Base-by-base conservation (phyloP, 2,113 vertebrate species). In the Nymphicus hollandicus region DNA sequence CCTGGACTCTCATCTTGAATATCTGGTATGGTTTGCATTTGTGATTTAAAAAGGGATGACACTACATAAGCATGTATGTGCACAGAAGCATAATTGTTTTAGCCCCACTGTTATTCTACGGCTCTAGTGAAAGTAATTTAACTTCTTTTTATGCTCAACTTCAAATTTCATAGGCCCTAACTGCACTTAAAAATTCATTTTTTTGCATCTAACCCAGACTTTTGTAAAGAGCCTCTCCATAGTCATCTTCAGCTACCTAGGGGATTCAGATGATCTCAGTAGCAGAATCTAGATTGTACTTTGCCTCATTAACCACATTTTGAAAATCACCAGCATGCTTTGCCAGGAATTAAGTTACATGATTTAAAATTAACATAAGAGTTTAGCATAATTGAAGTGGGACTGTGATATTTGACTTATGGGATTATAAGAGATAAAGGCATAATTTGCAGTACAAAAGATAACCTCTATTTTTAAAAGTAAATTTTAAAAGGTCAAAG, bases 301-400 rank as follows among this genome's bases (percentile, higher is more conserved):
- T 93, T 97, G 96, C 96, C 95, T 97, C 96, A 97, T 97, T 96
- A 96, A 96, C 92, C 96, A 97, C 96, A 94, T 96, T 96, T 95
- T 93, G 95, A 96, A 96, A 96, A 95, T 93, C 92, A 97, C 92
- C 93, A 96, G 83, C 83, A 70, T 94, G 88, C 95, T 95, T 96
- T 96, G 91, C 93, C 95, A 96, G 86, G 88, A 97, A 97, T 96
- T 97, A 96, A 97, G 96, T 96, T 96, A 89, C 96, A 95, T 94
- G 96, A 96, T 95, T 97, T 97, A 93, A 96, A 97, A 97, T 97
- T 97, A 96, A 95, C 95, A 91, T 80, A 95, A 93, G 92, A 94
- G 92, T 97, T 96, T 87, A 95, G 91, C 91, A 91, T 97, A 97
- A 97, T 97, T 97, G 96, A 97, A 97, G 95, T 96, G 96, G 96